Conservation (phyloP, 2,113 vertebrate genomes). For the Ailurus styani region DNA sequence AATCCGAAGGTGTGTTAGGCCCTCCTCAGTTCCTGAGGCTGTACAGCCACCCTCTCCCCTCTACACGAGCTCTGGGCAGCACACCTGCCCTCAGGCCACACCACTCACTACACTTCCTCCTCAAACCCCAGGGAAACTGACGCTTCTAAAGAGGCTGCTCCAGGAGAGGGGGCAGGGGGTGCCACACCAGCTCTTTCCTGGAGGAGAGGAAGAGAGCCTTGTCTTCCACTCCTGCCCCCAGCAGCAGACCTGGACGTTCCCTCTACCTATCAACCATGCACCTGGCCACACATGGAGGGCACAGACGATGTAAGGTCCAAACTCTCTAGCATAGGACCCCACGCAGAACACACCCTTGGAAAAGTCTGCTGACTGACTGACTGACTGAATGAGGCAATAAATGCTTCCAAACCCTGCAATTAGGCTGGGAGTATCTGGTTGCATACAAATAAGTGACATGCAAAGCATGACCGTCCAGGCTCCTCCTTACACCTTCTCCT, state of each 20-base stretch:
- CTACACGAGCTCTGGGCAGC: not conserved
- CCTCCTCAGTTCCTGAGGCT: not conserved
- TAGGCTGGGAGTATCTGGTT: not conserved
- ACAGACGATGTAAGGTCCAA: not conserved
- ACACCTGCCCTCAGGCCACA: not conserved
- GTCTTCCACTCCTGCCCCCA: rapidly evolving
- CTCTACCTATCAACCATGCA: not conserved
- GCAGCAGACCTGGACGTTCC: not conserved
- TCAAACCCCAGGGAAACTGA: not conserved
- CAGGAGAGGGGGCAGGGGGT: rapidly evolving
- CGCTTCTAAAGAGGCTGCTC: not conserved
- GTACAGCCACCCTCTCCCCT: rapidly evolving
- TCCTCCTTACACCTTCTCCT: not conserved
- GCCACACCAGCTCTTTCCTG: not conserved
- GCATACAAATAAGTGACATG: not conserved
- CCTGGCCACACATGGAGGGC: not conserved
- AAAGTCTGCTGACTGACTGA: not conserved
- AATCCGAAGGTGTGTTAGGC: not conserved
- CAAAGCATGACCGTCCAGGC: not conserved
- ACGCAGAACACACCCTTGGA: not conserved
- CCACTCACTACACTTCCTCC: rapidly evolving
- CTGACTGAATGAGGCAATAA: not conserved
- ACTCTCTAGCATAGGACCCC: not conserved
- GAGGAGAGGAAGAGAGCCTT: not conserved
- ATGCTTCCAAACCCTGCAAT: not conserved